Base-by-base conservation (phyloP, 1,140 invertebrate species). In the Adelges cooleyi region DNA sequence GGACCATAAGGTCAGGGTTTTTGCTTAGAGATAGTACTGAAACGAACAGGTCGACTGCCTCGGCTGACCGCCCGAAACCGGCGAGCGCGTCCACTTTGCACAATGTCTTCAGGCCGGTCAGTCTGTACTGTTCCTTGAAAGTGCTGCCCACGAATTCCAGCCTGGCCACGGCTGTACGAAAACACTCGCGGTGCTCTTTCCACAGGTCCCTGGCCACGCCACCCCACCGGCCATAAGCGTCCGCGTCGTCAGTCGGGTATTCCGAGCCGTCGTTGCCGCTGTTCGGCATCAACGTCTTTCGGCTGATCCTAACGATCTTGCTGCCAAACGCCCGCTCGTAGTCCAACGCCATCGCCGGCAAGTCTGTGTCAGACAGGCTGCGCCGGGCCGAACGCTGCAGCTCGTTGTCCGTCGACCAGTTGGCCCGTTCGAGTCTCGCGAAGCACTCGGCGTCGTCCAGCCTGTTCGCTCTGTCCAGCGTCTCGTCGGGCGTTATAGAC, bases 41-140 rank as follows among this genome's bases (percentile, higher is more conserved):
- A 0, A 62, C 54, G 9, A 62, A 62, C 8, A 62, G 42, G 15
- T 62, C 54, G 4, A 62, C 54, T 2, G 54, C 54, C 36, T 62
- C 56, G 6, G 56, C 56, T 8, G 56, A 20, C 25, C n/a, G 44
- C 1, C 56, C 56, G 3, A 33, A 46, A 6, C 56, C 13, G 0
- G 56, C 42, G 6, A 62, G 22, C 2, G 33, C 56, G 10, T 62
- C 56, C 10, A 62, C 56, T 22, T 33, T 48, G 17, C 56, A 48
- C 17, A 62, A 4, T 2, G 27, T 22, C 22, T 62, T 48, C 2
- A 62, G 6, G 10, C 56, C 56, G 27, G 27, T 6, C 13, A 46
- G n/a, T 15, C 17, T 40, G 38, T 17, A 15, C 15, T 27, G 56
- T 15, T 48, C 56, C 1, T 20, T 29, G 8, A 62, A 48, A 2